Evolutionary conservation across 37 sponge, comb jelly and placozoan genomes (phyloP), one percentile per base, ranked within the genome.

Genomic region (Cladorhizidae sp.): DNA sequence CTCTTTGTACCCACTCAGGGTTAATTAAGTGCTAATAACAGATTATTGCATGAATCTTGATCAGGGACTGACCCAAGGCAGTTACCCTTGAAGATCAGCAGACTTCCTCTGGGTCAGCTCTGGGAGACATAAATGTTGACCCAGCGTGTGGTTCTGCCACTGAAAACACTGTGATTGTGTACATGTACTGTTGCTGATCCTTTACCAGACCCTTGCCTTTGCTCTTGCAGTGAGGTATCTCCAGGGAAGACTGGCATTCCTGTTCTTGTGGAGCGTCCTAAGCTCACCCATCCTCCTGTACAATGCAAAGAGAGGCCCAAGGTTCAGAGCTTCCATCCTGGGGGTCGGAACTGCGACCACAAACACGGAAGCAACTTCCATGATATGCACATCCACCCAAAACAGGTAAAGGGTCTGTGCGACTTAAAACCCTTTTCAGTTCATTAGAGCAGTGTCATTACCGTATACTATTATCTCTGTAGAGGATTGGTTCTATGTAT

Each of bases 381-480:
- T n/a, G 72, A 71, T 20, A 71, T 71, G 72, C 72, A 71, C 38
- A 23, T 71, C 72, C 72, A 20, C 23, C 72, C 72, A 36, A 71
- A 45, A 42, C 49, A 71, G 72, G 72, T 71, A 71, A 49, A 37
- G 43, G 3, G 8, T 32, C 3, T 35, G 20, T 25, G 20, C 9
- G n/a, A n/a, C n/a, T n/a, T n/a, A n/a, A 18, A 14, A 14, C 17
- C 14, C 56, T 54, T 14, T 14, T 54, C 14, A 18, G 18, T 14
- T 54, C 14, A 54, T 54, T 54, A n/a, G n/a, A n/a, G n/a, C n/a
- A n/a, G n/a, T n/a, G 14, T 54, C 56, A 54, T 20, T 18, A 54
- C 56, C 14, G 18, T 54, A 14, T 54, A 20, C 56, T 54, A 14
- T 54, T 54, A 14, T 54, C 56, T 29, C 49, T 71, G 67, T 32